Conservation (phyloP, 1,140 invertebrate genomes). For the Camponotus pennsylvanicus region DNA sequence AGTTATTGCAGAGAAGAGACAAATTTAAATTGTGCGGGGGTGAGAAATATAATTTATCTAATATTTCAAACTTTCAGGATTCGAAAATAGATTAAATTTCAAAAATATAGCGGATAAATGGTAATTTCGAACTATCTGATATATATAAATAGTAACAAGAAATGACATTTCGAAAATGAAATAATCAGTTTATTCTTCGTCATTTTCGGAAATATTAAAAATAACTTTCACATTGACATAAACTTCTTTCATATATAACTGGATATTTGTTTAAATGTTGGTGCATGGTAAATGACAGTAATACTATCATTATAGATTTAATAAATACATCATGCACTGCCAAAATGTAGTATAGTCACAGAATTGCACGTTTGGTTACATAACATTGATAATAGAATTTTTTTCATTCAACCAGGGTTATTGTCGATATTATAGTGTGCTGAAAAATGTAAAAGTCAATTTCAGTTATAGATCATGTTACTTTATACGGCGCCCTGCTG, state of each 20-base stretch:
- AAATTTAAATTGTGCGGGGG: neutral
- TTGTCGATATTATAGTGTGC: neutral
- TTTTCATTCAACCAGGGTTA: constrained; percentile 16
- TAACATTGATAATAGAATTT: constrained; percentile 3
- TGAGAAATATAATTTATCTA: neutral
- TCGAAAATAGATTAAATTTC: neutral
- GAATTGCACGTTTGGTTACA: constrained; percentile 2
- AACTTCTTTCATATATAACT: neutral
- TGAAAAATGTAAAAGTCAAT: constrained; percentile 20
- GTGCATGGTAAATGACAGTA: neutral
- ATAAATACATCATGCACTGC: constrained; percentile 3
- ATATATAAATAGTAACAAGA: neutral
- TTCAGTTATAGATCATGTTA: constrained; percentile 25
- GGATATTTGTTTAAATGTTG: constrained; percentile 14
- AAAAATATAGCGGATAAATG: neutral
- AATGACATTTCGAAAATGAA: constrained; percentile 1
- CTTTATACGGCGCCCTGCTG: constrained; percentile 1
- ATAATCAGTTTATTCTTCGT: neutral
- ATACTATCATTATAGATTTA: neutral
- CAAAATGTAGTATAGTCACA: neutral
- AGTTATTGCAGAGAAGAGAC: neutral
- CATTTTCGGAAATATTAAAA: neutral
- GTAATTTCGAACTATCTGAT: neutral
- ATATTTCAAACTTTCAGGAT: neutral
- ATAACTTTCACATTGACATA: neutral